Conservation (phyloP, 2,797 vertebrate genomes). For the Sebastes minor region DNA sequence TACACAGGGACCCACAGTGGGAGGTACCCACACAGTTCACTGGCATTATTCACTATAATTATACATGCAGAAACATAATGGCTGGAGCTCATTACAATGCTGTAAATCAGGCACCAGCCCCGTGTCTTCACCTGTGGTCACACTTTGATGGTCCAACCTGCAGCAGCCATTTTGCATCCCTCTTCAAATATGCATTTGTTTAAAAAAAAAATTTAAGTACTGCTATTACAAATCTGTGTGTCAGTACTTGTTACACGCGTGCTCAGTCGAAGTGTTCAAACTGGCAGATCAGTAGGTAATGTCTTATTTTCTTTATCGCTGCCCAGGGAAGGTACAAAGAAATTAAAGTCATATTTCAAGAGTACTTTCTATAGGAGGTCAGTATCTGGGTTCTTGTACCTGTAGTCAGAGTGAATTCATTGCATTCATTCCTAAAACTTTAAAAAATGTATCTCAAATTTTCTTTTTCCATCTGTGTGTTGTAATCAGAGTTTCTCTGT, state of each 20-base stretch:
- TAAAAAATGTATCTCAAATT: too few species aligned
- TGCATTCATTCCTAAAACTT: too few species aligned
- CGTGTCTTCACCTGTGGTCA: constrained; percentile 35
- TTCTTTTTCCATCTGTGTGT: background rate
- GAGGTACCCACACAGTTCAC: constrained; percentile 60
- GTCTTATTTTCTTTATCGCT: background rate
- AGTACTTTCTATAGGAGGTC: background rate
- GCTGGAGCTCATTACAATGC: constrained; percentile 38
- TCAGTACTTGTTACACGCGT: background rate
- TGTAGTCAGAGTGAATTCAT: background rate
- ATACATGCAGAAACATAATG: constrained; percentile 60
- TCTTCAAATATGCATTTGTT: constrained; percentile 1
- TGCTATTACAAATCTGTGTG: background rate
- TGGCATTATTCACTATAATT: constrained; percentile 59
- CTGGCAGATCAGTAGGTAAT: background rate
- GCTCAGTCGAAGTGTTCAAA: background rate
- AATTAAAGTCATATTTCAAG: constrained; percentile 1
- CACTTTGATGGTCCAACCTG: constrained; percentile 37
- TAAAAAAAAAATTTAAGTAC: background rate
- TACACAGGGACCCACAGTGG: constrained; percentile 52
- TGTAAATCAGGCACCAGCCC: constrained; percentile 12
- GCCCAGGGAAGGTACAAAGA: background rate
- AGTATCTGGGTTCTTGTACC: background rate
- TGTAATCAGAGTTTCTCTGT: background rate
- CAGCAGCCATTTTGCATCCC: background rate